Conservation (phyloP, 2,888 invertebrate species). For the Sarcophaga subvicina region DNA sequence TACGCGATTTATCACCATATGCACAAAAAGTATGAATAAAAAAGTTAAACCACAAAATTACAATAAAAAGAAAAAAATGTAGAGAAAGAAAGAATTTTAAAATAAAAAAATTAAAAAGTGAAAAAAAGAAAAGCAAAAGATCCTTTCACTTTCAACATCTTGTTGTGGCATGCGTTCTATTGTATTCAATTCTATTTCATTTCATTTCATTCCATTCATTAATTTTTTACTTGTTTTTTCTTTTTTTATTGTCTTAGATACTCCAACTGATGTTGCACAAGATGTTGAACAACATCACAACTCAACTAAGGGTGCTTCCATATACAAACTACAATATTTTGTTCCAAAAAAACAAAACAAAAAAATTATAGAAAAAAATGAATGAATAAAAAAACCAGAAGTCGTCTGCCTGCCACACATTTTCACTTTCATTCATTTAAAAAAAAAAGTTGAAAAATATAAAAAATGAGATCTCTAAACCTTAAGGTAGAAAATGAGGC, state of each 20-base stretch:
- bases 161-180: constrained; percentile 67
- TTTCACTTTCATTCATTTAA: constrained; percentile 66
- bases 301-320: constrained; percentile 58
- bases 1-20: constrained; percentile 69
- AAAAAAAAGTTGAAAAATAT: constrained; percentile 40
- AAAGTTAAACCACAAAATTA: constrained; percentile 61
- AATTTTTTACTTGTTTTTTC: constrained; percentile 36
- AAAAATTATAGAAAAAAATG: constrained; percentile 7
- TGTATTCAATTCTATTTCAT: too few relatives aligned
- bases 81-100: too few relatives aligned
- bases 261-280: constrained; percentile 68
- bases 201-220: constrained; percentile 16
- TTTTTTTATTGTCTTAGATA: constrained; percentile 46
- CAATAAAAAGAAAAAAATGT: constrained; percentile 23
- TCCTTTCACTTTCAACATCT: constrained; percentile 69
- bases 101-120: constrained; percentile 3
- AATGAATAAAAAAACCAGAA: constrained; percentile 2
- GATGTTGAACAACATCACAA: constrained; percentile 45
- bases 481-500: constrained; percentile 31
- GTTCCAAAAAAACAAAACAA: constrained; percentile 7
- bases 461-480: constrained; percentile 25
- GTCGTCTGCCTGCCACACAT: constrained; percentile 50
- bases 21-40: constrained; percentile 64
- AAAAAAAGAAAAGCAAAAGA: constrained; percentile 48
- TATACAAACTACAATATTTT: background rate